These are phyloP conservation scores for Cranoglanis bouderius DNA, from an alignment of 2,113 vertebrate species.

Conservation along the genomic window DNA sequence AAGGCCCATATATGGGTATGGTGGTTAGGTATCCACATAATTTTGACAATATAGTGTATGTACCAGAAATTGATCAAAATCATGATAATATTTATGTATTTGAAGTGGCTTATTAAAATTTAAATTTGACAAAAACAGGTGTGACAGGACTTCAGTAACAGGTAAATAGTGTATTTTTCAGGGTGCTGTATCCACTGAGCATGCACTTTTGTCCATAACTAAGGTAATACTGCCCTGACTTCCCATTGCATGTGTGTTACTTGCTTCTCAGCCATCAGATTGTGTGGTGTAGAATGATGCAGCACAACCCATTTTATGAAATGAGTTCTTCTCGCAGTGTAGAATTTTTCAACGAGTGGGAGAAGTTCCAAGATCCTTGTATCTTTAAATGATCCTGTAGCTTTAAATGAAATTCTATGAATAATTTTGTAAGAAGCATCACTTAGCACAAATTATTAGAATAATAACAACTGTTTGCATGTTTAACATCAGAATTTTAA, in stretches of 20 bases:
- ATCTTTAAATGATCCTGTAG: too few relatives aligned
- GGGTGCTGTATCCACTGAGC: too few relatives aligned
- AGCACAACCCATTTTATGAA: neutral
- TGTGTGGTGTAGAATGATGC: neutral
- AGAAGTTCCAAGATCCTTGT: neutral
- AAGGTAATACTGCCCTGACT: neutral
- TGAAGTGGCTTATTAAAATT: too few relatives aligned
- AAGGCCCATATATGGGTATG: too few relatives aligned
- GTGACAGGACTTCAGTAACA: too few relatives aligned
- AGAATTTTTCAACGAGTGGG: neutral
- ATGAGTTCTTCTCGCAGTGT: neutral
- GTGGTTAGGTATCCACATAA: too few relatives aligned
- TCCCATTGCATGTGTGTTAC: neutral
- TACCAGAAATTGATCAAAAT: too few relatives aligned
- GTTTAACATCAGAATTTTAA: neutral
- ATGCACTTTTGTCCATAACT: neutral
- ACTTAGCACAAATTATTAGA: neutral
- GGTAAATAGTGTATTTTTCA: too few relatives aligned
- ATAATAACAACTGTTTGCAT: neutral
- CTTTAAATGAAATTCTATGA: neutral
- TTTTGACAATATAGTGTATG: neutral
- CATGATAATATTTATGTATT: too few relatives aligned
- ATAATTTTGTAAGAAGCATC: neutral
- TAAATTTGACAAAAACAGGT: too few relatives aligned
- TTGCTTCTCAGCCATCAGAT: neutral